Evolutionary conservation across 2,888 invertebrate species (phyloP).

Genomic region (Hirtodrosophila confusa): DNA sequence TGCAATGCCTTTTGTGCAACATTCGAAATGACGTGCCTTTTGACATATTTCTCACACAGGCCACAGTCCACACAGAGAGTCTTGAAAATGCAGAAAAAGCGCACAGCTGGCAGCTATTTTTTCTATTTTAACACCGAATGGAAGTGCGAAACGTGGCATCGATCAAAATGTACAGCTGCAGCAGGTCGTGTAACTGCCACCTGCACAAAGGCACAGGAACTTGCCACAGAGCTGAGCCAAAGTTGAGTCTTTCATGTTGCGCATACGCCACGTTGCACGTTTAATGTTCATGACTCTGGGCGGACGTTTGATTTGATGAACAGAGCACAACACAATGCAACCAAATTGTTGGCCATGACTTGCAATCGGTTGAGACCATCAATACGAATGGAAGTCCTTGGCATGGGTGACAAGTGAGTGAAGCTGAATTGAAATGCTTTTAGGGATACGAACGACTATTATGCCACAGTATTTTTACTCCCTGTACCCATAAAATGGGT

Average conservation of each 20-base stretch:
- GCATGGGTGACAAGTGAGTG: background rate
- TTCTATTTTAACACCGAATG: background rate
- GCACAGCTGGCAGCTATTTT: background rate
- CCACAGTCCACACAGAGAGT: background rate
- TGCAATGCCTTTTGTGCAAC: conserved; percentile 9
- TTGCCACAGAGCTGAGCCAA: background rate
- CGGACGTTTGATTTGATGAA: conserved; percentile 8
- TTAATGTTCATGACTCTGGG: background rate
- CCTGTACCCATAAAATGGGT: no score
- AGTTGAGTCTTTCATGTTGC: background rate
- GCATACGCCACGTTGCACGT: background rate
- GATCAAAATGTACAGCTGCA: conserved; percentile 12
- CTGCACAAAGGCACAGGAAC: background rate
- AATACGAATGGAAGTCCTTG: no score
- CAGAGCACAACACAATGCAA: conserved; percentile 10
- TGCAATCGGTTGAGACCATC: conserved; percentile 1
- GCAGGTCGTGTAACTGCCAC: conserved; percentile 3
- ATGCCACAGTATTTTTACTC: no score
- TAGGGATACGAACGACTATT: background rate
- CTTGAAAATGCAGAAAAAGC: conserved; percentile 6
- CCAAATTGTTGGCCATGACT: conserved; percentile 9
- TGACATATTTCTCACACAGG: conserved; percentile 13
- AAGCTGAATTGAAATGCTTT: conserved; percentile 1
- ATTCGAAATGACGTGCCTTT: conserved; percentile 22
- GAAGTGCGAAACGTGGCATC: conserved; percentile 3